phyloP scores from a whole-genome alignment of 2,888 invertebrate genomes.

The Erebia ligea region DNA sequence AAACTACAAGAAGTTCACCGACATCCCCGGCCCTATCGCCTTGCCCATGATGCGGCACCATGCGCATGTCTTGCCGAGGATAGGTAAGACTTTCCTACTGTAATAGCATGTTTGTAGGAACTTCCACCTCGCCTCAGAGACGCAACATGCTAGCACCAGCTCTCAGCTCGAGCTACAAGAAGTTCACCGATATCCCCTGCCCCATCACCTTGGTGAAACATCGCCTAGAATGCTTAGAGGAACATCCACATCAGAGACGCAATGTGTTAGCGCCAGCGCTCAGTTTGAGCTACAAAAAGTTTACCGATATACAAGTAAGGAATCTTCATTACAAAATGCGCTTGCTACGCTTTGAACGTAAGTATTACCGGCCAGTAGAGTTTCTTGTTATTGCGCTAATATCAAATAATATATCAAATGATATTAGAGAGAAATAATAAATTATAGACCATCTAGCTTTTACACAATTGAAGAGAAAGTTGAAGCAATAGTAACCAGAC shows the following conservation, averaged over 20 bases:
- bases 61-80: conserved; percentile 71
- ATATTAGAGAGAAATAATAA: too few species aligned
- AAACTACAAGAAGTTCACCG: conserved; percentile 58
- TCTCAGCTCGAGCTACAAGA: conserved; percentile 47
- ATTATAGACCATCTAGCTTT: not conserved
- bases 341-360: too few species aligned
- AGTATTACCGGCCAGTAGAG: too few species aligned
- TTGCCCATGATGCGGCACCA: conserved; percentile 74
- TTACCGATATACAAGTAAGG: too few species aligned
- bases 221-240: too few species aligned
- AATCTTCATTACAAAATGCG: too few species aligned
- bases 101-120: conserved; percentile 37
- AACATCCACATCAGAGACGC: too few species aligned
- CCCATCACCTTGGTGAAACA: too few species aligned
- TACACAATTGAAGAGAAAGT: conserved; percentile 5
- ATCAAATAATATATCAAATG: too few species aligned
- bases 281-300: too few species aligned
- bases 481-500: not conserved
- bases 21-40: conserved; percentile 73
- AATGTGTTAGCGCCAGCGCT: too few species aligned
- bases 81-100: conserved; percentile 52
- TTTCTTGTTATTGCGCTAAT: too few species aligned
- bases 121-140: conserved; percentile 71
- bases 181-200: conserved; percentile 72
- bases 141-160: conserved; percentile 53